phyloP scores from a whole-genome alignment of 2,797 vertebrate species.

The Pipistrellus pipistrellus region DNA sequence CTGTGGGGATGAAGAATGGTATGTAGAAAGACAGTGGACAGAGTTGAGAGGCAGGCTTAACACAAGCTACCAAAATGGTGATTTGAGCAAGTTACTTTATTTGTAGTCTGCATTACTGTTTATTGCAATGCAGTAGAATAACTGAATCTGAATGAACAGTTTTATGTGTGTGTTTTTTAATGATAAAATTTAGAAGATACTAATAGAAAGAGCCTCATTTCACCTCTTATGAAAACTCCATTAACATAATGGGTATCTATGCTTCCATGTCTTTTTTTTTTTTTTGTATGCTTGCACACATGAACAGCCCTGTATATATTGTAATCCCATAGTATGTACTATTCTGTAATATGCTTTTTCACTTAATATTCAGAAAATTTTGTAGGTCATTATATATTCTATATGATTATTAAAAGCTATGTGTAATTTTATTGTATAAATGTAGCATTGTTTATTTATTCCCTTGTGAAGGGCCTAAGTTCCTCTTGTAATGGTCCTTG shows the following conservation, averaged over 20 bases:
- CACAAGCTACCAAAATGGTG: background rate
- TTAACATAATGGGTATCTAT: background rate
- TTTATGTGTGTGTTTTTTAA: background rate
- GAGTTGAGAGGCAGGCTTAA: background rate
- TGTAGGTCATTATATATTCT: background rate
- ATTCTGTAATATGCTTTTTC: conserved; percentile 17
- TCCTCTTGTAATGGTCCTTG: background rate
- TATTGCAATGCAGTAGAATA: background rate
- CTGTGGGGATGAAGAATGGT: background rate
- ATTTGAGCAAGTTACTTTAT: background rate
- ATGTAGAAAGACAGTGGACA: background rate
- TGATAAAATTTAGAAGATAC: conserved; percentile 21
- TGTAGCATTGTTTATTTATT: background rate
- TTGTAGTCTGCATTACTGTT: background rate
- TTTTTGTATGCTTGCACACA: background rate
- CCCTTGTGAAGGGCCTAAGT: background rate
- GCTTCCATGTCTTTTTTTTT: background rate
- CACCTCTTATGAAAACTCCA: background rate
- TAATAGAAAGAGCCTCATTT: background rate
- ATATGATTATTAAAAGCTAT: background rate
- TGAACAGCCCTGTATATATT: background rate
- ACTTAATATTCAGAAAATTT: conserved; percentile 27
- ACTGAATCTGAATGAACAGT: background rate
- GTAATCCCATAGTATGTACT: background rate
- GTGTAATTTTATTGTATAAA: background rate